Evolutionary conservation across 2,888 invertebrate species (phyloP), one percentile per base, ranked within the genome.

Genomic region (Elysia crispata): DNA sequence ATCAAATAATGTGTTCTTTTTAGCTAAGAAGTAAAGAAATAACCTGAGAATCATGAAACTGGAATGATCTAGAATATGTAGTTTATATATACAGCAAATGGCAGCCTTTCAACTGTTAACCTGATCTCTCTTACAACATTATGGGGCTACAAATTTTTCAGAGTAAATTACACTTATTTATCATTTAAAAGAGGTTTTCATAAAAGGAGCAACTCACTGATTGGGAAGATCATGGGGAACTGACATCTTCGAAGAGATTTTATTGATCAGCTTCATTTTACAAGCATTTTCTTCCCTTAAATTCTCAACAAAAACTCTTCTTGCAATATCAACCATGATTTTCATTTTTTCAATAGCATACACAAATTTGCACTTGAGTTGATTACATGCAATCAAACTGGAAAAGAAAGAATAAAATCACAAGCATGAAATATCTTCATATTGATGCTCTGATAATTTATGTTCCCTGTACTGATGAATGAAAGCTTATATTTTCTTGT

Each of bases 191-290:
- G 54, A 54, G 41, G 13, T 15, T 25, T 11, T 49, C n/a, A n/a
- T 8, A 20, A 62, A 69, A 8, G 41, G n/a, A n/a, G n/a, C n/a
- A 41, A n/a, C 25, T 80, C 89, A 92, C 92, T 92, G 94, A 41
- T 94, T 92, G 76, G 93, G 93, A 74, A 95, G 92, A 89, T 94
- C 94, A 41, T 87, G 84, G 25, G 93, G 93, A 77, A 93, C 92
- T 72, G 89, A 86, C 86, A 96, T 90, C 75, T 93, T 91, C 15
- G 94, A 94, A 0, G 96, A 96, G 89, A 94, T 91, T 87, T 94
- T 94, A 79, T 94, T 93, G n/a, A 79, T 60, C 11, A 79, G 6
- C 6, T 20, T n/a, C 13, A 79, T 49, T 33, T 60, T 79, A 18
- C 20, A 15, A 30, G 73, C 30, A 8, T 5, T 5, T 25, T 57